Evolutionary conservation across 1,140 invertebrate species (phyloP).

Genomic region (Drosophila littoralis): DNA sequence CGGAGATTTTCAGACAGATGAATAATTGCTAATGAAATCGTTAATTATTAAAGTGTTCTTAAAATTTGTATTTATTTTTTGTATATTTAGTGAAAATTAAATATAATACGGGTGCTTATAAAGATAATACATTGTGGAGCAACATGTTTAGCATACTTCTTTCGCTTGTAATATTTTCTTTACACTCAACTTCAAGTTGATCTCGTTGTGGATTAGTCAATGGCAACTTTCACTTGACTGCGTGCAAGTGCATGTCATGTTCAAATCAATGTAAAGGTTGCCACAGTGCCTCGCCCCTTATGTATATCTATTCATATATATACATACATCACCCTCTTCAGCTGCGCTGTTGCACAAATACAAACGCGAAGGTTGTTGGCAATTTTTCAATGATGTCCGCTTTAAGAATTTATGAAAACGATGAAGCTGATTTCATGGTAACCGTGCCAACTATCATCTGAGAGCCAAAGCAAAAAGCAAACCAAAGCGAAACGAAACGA

Average conservation of each 20-base stretch:
- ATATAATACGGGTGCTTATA: background rate
- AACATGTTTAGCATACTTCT: background rate
- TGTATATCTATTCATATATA: background rate
- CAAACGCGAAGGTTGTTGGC: conserved; percentile 35
- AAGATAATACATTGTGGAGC: background rate
- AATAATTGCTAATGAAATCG: too few relatives aligned
- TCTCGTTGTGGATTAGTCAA: conserved; percentile 24
- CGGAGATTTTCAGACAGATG: background rate
- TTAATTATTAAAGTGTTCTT: too few relatives aligned
- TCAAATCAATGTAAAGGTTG: conserved; percentile 53
- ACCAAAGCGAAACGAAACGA: conserved; percentile 9
- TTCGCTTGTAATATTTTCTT: background rate
- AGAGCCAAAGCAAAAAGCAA: conserved; percentile 8
- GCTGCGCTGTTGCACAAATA: conserved; percentile 34
- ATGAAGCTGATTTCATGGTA: conserved; percentile 43
- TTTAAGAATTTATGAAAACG: conserved; percentile 59
- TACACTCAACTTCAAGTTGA: conserved; percentile 1
- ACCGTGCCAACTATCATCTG: conserved; percentile 50
- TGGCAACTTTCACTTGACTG: conserved; percentile 50
- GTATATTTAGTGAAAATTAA: too few relatives aligned
- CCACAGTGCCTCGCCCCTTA: conserved; percentile 4
- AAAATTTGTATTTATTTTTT: too few relatives aligned
- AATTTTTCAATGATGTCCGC: conserved; percentile 42
- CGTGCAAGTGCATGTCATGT: conserved; percentile 40
- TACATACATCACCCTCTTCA: background rate